Evolutionary conservation across 2,888 invertebrate genomes (phyloP).

Genomic region (Agonopterix alstromeriana): DNA sequence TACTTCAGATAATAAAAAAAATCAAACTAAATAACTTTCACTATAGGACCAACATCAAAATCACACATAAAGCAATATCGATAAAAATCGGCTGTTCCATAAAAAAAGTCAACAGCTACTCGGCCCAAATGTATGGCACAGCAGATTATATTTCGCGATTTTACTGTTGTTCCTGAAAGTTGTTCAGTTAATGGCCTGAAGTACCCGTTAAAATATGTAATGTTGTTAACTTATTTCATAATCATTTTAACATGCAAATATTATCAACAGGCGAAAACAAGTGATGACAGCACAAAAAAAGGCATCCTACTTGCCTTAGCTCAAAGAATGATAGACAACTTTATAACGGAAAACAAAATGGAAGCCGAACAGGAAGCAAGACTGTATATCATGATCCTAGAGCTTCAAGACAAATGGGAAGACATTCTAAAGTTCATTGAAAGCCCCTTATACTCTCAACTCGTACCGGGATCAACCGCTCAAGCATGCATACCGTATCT

Average conservation of each 20-base stretch:
- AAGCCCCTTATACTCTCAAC: constrained; percentile 81
- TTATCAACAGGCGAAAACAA: constrained; percentile 50
- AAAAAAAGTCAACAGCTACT: too few relatives aligned
- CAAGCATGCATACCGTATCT: constrained; percentile 85
- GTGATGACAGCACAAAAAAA: constrained; percentile 73
- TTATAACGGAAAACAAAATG: constrained; percentile 89
- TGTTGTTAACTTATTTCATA: too few relatives aligned
- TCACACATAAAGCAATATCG: too few relatives aligned
- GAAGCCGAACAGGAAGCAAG: constrained; percentile 96
- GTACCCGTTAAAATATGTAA: too few relatives aligned
- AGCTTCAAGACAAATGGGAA: constrained; percentile 86
- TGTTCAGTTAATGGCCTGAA: too few relatives aligned
- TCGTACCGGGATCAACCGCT: constrained; percentile 81
- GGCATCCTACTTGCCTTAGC: constrained; percentile 90
- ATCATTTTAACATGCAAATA: neutral
- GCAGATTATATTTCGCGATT: too few relatives aligned
- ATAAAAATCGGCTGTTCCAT: too few relatives aligned
- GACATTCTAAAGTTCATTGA: constrained; percentile 90
- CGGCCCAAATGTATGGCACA: too few relatives aligned
- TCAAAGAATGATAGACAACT: constrained; percentile 95
- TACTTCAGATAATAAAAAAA: too few relatives aligned
- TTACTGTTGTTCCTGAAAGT: too few relatives aligned
- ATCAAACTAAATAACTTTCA: too few relatives aligned
- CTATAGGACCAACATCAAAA: too few relatives aligned
- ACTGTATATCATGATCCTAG: constrained; percentile 89